These are phyloP conservation scores for Otis tarda DNA, from an alignment of 2,113 vertebrate species.

Conservation along the genomic window DNA sequence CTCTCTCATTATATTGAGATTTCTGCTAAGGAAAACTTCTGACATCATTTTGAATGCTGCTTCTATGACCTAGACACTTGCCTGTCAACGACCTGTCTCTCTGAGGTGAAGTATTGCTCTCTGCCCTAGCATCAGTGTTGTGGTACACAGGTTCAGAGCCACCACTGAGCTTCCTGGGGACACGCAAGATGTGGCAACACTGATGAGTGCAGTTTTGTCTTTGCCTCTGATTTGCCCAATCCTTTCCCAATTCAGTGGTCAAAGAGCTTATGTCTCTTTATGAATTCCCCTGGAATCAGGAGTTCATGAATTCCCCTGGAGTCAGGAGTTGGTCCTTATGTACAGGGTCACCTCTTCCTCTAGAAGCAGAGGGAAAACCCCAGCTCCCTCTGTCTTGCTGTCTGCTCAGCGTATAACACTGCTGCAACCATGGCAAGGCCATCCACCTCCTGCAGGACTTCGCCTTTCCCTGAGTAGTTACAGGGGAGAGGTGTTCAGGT, in stretches of 20 bases:
- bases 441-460: neutral
- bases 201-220: neutral
- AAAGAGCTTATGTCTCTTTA: fast-evolving
- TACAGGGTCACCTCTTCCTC: neutral
- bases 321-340: neutral
- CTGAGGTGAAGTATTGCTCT: neutral
- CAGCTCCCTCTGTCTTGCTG: neutral
- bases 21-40: neutral
- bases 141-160: neutral
- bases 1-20: neutral
- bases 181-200: neutral
- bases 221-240: neutral
- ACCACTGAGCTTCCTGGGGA: neutral
- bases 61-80: neutral
- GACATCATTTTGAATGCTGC: neutral
- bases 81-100: neutral
- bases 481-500: neutral
- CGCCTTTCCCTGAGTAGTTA: neutral
- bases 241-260: neutral
- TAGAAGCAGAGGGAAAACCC: neutral
- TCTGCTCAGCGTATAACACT: neutral
- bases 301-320: fast-evolving
- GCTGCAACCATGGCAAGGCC: neutral
- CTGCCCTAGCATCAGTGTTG: neutral
- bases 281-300: neutral